Evolutionary conservation across 2,888 invertebrate genomes (phyloP), one percentile per base, ranked within the genome.

Genomic region (Drosophila yooni): DNA sequence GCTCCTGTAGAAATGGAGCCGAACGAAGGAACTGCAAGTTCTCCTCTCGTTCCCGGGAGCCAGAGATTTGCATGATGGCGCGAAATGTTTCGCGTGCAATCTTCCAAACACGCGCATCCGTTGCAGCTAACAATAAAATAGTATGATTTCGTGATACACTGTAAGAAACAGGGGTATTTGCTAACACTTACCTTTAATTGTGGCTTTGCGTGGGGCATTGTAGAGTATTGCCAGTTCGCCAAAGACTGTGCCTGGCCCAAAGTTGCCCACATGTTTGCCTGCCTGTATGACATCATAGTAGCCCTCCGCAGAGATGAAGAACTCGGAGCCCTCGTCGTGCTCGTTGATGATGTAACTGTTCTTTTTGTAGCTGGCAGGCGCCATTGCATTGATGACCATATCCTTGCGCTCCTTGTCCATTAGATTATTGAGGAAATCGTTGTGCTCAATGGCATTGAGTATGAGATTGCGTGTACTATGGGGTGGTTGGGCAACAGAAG

Each of bases 201-300:
- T 97, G 1, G 98, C 98, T 79, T 97, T 96, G 76, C 98, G 94
- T 89, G 97, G 97, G 43, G 98, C 98, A 93, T 98, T 98, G 93
- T 99, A 99, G 34, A 99, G 94, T 81, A 99, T 96, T 11, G 99
- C 98, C 59, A 99, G 94, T 94, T 99, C 99, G 2, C 99, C 99
- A 94, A 99, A 95, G 74, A 97, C 95, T 89, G 96, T 95, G 7
- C 97, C 97, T 0, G 97, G 95, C 0, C 96, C 96, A 92, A 99
- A 96, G 68, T 94, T 96, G 50, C 96, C 96, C 53, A 98, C 95
- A 4, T 95, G 95, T 89, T 96, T 95, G 13, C 95, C 96, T 51
- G 96, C 96, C 90, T 98, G 96, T 40, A 97, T 95, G 18, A 99
- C 97, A 92, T 98, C 97, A 90, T 97, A 96, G 79, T 96, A 95